phyloP scores from a whole-genome alignment of 2,113 vertebrate genomes.

The Ptilonorhynchus violaceus region DNA sequence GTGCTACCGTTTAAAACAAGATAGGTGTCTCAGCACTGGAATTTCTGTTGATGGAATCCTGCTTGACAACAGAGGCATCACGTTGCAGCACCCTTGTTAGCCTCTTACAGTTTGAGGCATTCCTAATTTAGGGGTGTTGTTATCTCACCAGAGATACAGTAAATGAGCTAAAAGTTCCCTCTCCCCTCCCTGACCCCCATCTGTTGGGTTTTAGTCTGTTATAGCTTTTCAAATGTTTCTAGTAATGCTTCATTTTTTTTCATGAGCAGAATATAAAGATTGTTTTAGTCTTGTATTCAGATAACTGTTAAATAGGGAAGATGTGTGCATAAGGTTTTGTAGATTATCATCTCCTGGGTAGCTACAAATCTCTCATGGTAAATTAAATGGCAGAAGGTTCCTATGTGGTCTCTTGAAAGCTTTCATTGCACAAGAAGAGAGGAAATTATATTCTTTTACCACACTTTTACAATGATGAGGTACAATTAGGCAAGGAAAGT shows the following conservation, averaged over 20 bases:
- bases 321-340: background rate
- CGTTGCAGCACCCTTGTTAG: background rate
- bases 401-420: background rate
- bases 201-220: background rate
- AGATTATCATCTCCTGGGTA: background rate
- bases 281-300: background rate
- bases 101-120: background rate
- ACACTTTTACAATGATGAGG: background rate
- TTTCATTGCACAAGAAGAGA: background rate
- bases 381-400: background rate
- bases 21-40: background rate
- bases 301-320: background rate
- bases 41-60: background rate
- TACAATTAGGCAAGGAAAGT: background rate
- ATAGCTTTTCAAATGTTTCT: background rate
- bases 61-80: background rate
- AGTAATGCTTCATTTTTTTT: background rate
- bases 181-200: background rate
- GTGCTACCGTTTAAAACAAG: slow-evolving; percentile 14
- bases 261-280: background rate
- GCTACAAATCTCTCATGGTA: background rate
- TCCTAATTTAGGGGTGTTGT: background rate
- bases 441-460: background rate
- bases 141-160: background rate
- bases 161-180: background rate